Evolutionary conservation across 23 tunicate genomes (phyloP).

Genomic region (Ciona savignyi): DNA sequence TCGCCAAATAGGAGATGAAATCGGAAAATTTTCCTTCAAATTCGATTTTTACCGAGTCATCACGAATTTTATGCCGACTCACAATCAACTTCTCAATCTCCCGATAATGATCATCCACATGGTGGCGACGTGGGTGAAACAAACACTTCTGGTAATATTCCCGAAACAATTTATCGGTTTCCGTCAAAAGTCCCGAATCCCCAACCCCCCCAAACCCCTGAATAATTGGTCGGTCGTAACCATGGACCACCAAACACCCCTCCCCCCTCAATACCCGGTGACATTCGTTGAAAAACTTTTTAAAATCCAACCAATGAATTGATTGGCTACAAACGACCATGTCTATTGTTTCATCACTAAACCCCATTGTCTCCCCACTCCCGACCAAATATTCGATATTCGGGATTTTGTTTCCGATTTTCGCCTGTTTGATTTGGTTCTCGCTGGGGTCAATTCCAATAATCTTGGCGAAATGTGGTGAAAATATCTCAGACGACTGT

Average conservation of each 20-base stretch:
- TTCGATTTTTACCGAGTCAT: slow-evolving; percentile 38
- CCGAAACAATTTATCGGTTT: slow-evolving; percentile 23
- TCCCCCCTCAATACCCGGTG: slow-evolving; percentile 42
- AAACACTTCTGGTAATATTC: slow-evolving; percentile 23
- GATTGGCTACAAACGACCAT: slow-evolving; percentile 69
- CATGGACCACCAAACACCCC: slow-evolving; percentile 65
- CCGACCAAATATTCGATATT: slow-evolving; percentile 45
- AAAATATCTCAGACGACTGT: slow-evolving; percentile 41
- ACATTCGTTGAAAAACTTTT: slow-evolving; percentile 58
- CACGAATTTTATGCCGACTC: slow-evolving; percentile 21
- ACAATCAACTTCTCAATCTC: slow-evolving; percentile 15
- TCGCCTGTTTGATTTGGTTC: slow-evolving; percentile 53
- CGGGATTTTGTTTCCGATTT: slow-evolving; percentile 7
- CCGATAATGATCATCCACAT: slow-evolving; percentile 43
- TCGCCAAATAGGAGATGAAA: slow-evolving; percentile 34
- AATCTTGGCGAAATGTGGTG: slow-evolving; percentile 28
- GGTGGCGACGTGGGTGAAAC: slow-evolving; percentile 59
- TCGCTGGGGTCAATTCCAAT: slow-evolving; percentile 68
- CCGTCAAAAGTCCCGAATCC: background rate
- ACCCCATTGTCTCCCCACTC: slow-evolving; percentile 30
- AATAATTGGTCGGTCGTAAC: slow-evolving; percentile 43
- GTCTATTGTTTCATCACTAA: slow-evolving; percentile 37
- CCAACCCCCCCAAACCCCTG: background rate
- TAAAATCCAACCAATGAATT: slow-evolving; percentile 67
- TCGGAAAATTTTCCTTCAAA: slow-evolving; percentile 12